Evolutionary conservation across 1,140 invertebrate species (phyloP).

Genomic region (Drosophila sp.): DNA sequence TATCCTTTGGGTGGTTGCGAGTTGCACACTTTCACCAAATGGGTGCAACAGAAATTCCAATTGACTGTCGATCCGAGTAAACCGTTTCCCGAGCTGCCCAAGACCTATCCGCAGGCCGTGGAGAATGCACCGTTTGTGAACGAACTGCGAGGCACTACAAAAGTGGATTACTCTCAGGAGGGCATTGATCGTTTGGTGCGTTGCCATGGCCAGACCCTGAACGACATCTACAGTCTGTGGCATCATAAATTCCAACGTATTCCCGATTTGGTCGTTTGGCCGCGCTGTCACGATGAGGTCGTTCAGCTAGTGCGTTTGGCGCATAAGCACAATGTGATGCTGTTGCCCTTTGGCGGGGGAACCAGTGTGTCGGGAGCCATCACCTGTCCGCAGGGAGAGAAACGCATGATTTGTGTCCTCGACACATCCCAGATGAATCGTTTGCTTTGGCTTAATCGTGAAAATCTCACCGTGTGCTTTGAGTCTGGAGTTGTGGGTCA

Average conservation of each 20-base stretch:
- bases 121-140: slow-evolving; percentile 86
- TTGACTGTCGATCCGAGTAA: slow-evolving; percentile 85
- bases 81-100: slow-evolving; percentile 83
- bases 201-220: slow-evolving; percentile 97
- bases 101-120: slow-evolving; percentile 85
- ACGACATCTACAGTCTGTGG: slow-evolving; percentile 93
- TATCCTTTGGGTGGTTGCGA: slow-evolving; percentile 92
- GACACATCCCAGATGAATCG: slow-evolving; percentile 98
- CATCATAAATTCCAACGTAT: slow-evolving; percentile 90
- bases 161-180: slow-evolving; percentile 90
- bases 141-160: slow-evolving; percentile 84
- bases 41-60: slow-evolving; percentile 90
- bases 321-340: slow-evolving; percentile 89
- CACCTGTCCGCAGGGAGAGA: slow-evolving; percentile 92
- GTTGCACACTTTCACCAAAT: slow-evolving; percentile 92
- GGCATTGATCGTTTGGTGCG: slow-evolving; percentile 93
- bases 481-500: slow-evolving; percentile 97
- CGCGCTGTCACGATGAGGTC: slow-evolving; percentile 92
- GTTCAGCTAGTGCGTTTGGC: slow-evolving; percentile 92
- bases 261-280: slow-evolving; percentile 97
- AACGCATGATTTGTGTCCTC: slow-evolving; percentile 92
- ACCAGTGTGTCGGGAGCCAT: slow-evolving; percentile 97
- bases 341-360: slow-evolving; percentile 98
- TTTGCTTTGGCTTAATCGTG: slow-evolving; percentile 96
- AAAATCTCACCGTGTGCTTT: slow-evolving; percentile 93